Evolutionary conservation across 2,888 invertebrate genomes (phyloP).

Genomic region (Stratiomys singularior): DNA sequence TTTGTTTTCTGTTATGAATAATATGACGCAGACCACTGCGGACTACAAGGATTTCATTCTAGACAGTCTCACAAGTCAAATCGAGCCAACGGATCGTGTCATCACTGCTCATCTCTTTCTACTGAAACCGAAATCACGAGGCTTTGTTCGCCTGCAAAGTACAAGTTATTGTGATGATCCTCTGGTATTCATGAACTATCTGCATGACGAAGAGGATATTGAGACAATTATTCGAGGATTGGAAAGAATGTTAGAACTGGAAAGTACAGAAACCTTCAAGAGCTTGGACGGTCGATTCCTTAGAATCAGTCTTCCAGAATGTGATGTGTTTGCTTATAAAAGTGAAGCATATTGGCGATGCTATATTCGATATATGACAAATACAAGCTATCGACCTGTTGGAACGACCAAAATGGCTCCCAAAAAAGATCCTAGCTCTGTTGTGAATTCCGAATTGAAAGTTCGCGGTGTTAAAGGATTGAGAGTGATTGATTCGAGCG

Average conservation of each 20-base stretch:
- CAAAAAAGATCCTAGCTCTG: conserved; percentile 64
- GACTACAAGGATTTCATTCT: conserved; percentile 48
- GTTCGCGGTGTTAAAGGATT: conserved; percentile 69
- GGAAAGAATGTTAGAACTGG: conserved; percentile 62
- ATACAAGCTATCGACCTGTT: conserved; percentile 81
- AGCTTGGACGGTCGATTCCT: conserved; percentile 59
- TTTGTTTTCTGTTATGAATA: not conserved
- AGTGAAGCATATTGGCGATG: conserved; percentile 83
- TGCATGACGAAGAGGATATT: conserved; percentile 69
- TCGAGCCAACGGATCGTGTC: not conserved
- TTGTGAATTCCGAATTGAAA: conserved; percentile 69
- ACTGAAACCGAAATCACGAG: conserved; percentile 68
- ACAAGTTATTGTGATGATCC: conserved; percentile 71
- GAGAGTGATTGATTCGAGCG: conserved; percentile 74
- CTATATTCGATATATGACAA: conserved; percentile 78
- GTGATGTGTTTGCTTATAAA: conserved; percentile 56
- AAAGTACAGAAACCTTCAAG: conserved; percentile 64
- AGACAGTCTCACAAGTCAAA: not conserved
- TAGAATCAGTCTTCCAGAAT: conserved; percentile 64
- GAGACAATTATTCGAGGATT: conserved; percentile 65
- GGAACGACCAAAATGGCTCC: conserved; percentile 75
- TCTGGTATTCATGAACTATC: conserved; percentile 72
- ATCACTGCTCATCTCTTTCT: conserved; percentile 65
- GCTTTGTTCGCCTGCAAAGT: conserved; percentile 68
- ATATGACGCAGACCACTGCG: conserved; percentile 57